Conservation (phyloP, 2,888 invertebrate species). For the Drosophila eohydei region DNA sequence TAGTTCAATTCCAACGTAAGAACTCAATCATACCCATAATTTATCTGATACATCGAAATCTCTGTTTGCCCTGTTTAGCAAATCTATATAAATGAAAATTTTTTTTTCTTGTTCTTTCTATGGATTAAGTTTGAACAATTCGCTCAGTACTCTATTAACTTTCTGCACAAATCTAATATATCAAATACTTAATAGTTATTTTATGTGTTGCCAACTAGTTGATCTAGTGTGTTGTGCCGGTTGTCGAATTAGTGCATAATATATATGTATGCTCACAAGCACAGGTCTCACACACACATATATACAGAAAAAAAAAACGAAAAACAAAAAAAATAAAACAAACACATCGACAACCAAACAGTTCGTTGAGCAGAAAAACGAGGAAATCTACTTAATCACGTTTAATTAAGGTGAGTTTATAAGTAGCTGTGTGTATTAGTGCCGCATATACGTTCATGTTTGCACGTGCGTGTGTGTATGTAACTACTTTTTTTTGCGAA, state of each 20-base stretch:
- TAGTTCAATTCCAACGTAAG: too few relatives aligned
- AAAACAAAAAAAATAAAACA: conserved; percentile 9
- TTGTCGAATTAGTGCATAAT: conserved; percentile 38
- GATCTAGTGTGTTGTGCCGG: conserved; percentile 17
- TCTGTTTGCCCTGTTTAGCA: too few relatives aligned
- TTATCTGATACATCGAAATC: too few relatives aligned
- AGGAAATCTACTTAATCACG: conserved; percentile 81
- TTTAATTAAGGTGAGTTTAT: conserved; percentile 82
- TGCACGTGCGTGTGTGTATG: conserved; percentile 34
- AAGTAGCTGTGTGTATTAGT: conserved; percentile 59
- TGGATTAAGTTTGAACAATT: neutral
- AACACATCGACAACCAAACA: conserved; percentile 75
- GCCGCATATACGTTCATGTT: conserved; percentile 7
- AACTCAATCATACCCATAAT: too few relatives aligned
- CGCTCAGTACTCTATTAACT: neutral
- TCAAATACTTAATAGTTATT: conserved; percentile 2
- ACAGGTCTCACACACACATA: conserved; percentile 32
- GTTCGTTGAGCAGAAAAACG: conserved; percentile 77
- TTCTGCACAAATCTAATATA: neutral
- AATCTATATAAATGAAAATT: too few relatives aligned
- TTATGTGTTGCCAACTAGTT: conserved; percentile 36
- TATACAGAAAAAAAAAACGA: neutral
- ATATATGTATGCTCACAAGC: conserved; percentile 62
- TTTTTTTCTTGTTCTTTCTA: too few relatives aligned
- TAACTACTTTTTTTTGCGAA: conserved; percentile 61